Base-by-base conservation (phyloP, 35 echinoderm and acorn worm genomes). In the Patiria miniata region DNA sequence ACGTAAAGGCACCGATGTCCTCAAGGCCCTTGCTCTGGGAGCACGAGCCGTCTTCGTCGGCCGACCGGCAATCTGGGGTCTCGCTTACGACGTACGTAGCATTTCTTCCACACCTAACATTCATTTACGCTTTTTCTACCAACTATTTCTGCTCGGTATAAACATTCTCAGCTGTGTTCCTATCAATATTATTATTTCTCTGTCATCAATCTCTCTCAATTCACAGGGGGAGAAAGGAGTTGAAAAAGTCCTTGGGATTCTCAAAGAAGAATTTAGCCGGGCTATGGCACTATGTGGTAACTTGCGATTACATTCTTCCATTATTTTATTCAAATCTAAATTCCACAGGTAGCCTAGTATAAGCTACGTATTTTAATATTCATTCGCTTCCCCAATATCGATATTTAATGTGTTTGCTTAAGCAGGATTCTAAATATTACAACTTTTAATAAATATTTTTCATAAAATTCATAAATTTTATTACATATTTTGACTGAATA, bases 1-100 rank as follows among this genome's bases (percentile, higher is more conserved):
- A 73, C 65, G 65, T 73, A 73, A 73, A 8, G 65, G 65, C 26
- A 73, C 65, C 7, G 65, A 73, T 73, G 65, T 73, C 26, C 65
- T 73, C 29, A 73, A 73, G 29, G 65, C 65, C 0, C 65, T 73
- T 34, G 65, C 65, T 23, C 26, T 73, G 26, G 65, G 65, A 14
- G 65, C 65, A 26, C 26, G 65, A 34, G 65, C 65, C n/a, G 65
- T 73, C 21, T 73, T 73, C 65, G 29, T 73, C 65, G 65, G 65
- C 65, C 65, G 65, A 34, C 65, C 65, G 8, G 65, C 65, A 16
- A 22, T 73, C 21, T 73, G 65, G 65, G 65, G 65, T 30, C 65
- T 73, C 65, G 65, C 65, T 73, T 73, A 73, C 15, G 65, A 73
- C 29, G 65, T 73, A 73, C 23, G 65, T 73, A 47, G 4, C 42